Evolutionary conservation across 2,113 vertebrate genomes (phyloP), one percentile per base, ranked within the genome.

Genomic region (Hyaena hyaena): DNA sequence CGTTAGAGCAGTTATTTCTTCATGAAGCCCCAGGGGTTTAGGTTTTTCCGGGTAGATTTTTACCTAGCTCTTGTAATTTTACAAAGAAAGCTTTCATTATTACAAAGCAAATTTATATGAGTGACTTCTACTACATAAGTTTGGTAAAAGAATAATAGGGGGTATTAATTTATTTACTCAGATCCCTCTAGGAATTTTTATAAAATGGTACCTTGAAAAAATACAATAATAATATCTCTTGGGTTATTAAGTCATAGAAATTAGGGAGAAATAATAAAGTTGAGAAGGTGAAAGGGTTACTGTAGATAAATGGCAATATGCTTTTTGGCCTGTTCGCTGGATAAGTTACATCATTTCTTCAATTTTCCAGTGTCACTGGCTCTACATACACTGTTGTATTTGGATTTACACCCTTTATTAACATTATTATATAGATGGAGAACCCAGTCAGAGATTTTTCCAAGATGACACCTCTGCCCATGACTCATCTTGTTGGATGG

Each of bases 1-100:
- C 65, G 8, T 96, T 86, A 93, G 76, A 90, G 76, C 76, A 90
- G 66, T 96, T 95, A 93, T 95, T 96, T 95, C 79, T 97, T 96
- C 87, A 95, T 23, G 79, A 96, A 96, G 26, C 87, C 87, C 35
- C 10, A 90, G 48, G 45, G 92, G 55, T 73, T 96, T 92, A 50
- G 26, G 31, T 91, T 83, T 85, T 87, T 84, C 65, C 79, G 24
- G 73, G 61, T 61, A 90, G 33, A 86, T 91, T 97, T 85, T 97
- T 95, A 61, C 88, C 48, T 93, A 69, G 50, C 23, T 85, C 76
- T 93, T 66, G 21, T 63, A 89, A 74, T 90, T 91, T 95, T 96
- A 48, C 21, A 77, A 91, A 95, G 31, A 85, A 88, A 96, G 23
- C 24, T 88, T 91, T 95, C 61, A 43, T 86, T 95, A 82, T 89